phyloP scores from a whole-genome alignment of 1,140 invertebrate species.

The Heliconius eleuchia region DNA sequence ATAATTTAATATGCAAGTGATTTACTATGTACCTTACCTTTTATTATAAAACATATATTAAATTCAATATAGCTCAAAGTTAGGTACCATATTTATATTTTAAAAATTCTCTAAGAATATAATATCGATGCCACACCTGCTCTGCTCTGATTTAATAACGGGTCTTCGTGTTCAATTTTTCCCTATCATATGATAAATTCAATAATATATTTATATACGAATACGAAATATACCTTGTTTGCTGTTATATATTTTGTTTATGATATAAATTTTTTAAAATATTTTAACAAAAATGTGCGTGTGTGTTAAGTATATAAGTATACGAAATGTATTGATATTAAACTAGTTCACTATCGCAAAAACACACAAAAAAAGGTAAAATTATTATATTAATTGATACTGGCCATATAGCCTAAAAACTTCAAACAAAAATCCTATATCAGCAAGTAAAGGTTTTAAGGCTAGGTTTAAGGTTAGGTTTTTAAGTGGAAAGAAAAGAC shows the following conservation, averaged over 20 bases:
- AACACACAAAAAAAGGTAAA: too few species aligned
- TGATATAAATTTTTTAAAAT: too few species aligned
- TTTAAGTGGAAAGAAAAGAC: constrained; percentile 19
- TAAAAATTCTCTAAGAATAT: constrained; percentile 50
- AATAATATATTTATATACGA: constrained; percentile 52
- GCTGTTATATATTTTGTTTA: neutral
- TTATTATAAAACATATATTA: constrained; percentile 5
- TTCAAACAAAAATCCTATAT: neutral
- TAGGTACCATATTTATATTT: constrained; percentile 44
- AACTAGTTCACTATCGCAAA: too few species aligned
- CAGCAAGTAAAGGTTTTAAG: too few species aligned
- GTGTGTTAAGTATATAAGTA: too few species aligned
- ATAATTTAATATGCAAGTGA: neutral
- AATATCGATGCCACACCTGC: constrained; percentile 65
- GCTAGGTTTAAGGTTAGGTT: too few species aligned
- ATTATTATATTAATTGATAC: too few species aligned
- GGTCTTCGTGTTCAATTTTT: constrained; percentile 59
- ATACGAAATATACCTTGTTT: constrained; percentile 31
- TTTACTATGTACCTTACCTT: neutral
- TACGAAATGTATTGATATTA: too few species aligned
- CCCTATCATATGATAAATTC: constrained; percentile 62
- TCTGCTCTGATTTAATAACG: constrained; percentile 66
- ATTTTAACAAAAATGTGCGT: too few species aligned
- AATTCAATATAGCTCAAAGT: constrained; percentile 16
- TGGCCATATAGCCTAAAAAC: neutral